Base-by-base conservation (phyloP, 2,888 invertebrate genomes). In the Panzeria rudis region DNA sequence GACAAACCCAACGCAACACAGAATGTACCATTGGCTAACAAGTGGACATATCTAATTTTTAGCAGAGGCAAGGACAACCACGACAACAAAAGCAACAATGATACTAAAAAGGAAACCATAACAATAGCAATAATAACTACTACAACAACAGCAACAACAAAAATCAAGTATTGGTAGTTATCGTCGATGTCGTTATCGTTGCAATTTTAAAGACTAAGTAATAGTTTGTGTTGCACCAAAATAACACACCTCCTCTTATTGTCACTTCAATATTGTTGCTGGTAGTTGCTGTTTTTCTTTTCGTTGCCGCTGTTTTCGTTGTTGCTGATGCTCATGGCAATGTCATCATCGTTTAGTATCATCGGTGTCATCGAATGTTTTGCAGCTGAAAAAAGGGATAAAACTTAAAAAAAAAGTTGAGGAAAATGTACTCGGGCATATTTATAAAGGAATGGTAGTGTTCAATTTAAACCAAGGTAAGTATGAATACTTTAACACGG, bases 151-250 rank as follows among this genome's bases (percentile, higher is more conserved):
- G 17, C 23, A 32, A 50, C 47, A 64, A 62, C 54, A 54, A 62
- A 20, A 41, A 41, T 25, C 17, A 38, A 11, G 8, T 62, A 64
- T 15, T 41, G 17, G 6, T 20, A 52, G 64, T 47, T n/a, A 66
- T 68, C 13, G 64, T 38, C 59, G 47, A 56, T 54, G 15, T 41
- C 29, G 38, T 62, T 77, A 76, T 64, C 54, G 54, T 71, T 71
- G 52, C 54, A 69, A 66, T 56, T 59, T 64, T 81, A 68, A 75
- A 75, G 69, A 75, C 54, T 54, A 50, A 52, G 61, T 75, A 75
- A 75, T 62, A 68, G 81, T 62, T 75, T 44, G 29, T 47, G 62
- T 56, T 47, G 69, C 73, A 5, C 38, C n/a, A n/a, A 23, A 66
- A 54, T 35, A 69, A 20, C 35, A 20, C 35, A 52, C 38, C 54